Percentiles rank a stretch among this genome's conserved stretches.
These are phyloP conservation scores for Sorex maritimensis DNA, from an alignment of 2,797 vertebrate species.

Conservation along the genomic window DNA sequence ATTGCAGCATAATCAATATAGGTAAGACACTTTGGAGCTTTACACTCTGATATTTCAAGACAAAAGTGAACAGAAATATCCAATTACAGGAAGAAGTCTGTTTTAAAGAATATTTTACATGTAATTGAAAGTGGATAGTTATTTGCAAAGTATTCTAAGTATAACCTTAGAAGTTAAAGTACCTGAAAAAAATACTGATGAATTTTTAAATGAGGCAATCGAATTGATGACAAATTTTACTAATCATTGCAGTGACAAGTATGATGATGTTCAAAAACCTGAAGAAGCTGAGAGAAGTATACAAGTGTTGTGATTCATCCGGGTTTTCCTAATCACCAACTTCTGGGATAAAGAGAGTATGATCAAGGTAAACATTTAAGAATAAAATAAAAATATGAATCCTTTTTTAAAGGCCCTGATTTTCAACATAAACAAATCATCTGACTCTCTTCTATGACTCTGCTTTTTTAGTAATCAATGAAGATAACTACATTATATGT, in stretches of 20 bases:
- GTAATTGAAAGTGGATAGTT: neutral
- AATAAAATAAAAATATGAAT: neutral
- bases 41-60: neutral
- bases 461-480: neutral
- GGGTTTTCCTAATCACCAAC: neutral
- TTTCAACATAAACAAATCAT: neutral
- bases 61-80: slow-evolving; percentile 20
- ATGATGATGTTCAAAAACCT: neutral
- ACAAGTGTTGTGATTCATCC: neutral
- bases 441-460: neutral
- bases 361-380: neutral
- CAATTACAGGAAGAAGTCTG: neutral
- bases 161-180: neutral
- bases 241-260: neutral
- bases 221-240: neutral
- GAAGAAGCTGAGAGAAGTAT: neutral
- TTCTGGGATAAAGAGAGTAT: slow-evolving; percentile 20
- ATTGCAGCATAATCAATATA: neutral
- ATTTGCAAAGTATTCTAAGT: slow-evolving; percentile 41
- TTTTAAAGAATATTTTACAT: neutral
- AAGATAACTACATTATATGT: neutral
- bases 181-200: slow-evolving; percentile 21
- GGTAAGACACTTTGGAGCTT: neutral
- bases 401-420: slow-evolving; percentile 2
- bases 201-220: slow-evolving; percentile 50